Base-by-base conservation (phyloP, 2,888 invertebrate genomes). In the Spialia ferax region DNA sequence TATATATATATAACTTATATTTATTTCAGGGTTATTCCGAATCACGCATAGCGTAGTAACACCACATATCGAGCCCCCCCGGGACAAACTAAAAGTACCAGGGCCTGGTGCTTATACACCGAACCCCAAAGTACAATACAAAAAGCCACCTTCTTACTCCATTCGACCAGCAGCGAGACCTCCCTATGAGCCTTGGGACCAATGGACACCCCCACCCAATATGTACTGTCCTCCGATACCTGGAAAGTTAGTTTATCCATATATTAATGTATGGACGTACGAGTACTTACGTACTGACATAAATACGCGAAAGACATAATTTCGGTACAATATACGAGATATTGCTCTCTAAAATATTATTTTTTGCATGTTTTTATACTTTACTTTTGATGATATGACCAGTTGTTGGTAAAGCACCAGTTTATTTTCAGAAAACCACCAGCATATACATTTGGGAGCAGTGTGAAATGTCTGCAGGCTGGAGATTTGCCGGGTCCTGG, bases 201-300 rank as follows among this genome's bases (percentile, higher is more conserved):
- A 81, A 76, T 92, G 92, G 92, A 89, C 89, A 0, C 87, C 90
- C 0, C 82, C 91, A 1, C 83, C 91, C 2, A 92, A 91, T 72
- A 88, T 91, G 88, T 91, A 91, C 73, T 80, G 76, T 5, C 91
- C 92, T 0, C 78, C 82, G 1, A 79, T 84, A 63, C 79, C 81
- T 6, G 62, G 71, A 56, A 83, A 79, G 86, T 90, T 74, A 75
- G 82, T 29, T 15, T 23, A n/a, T 35, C 20, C 38, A 3, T 32
- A 2, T 11, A 32, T 8, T 26, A n/a, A 15, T 54, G n/a, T 29
- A n/a, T n/a, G n/a, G n/a, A n/a, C n/a, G n/a, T n/a, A n/a, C n/a
- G n/a, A n/a, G n/a, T n/a, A n/a, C n/a, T n/a, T n/a, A n/a, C n/a
- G n/a, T n/a, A n/a, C n/a, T n/a, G n/a, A n/a, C n/a, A n/a, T n/a